Conservation (phyloP, 1,140 invertebrate genomes). For the Bilobella aurantiaca region DNA sequence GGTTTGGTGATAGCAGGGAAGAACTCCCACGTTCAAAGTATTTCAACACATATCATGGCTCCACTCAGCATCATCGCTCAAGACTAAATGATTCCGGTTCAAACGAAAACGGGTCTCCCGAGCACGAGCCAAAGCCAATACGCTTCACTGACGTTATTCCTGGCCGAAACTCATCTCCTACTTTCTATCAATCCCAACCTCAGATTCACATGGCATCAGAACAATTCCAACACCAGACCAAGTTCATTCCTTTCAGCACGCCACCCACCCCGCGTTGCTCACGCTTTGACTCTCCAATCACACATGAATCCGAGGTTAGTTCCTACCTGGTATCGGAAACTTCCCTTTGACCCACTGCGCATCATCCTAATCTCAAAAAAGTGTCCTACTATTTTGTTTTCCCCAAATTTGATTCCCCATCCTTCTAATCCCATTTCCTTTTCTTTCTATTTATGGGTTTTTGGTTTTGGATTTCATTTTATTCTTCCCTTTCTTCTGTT, state of each 20-base stretch:
- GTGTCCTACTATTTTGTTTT: background rate
- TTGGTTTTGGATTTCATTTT: conserved; percentile 16
- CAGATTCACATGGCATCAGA: too few relatives aligned
- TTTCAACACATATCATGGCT: conserved; percentile 82
- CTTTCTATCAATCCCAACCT: conserved; percentile 9
- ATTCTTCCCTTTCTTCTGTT: conserved; percentile 20
- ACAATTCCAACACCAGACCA: conserved; percentile 14
- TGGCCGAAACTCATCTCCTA: background rate
- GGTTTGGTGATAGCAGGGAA: conserved; percentile 29
- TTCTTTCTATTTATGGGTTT: conserved; percentile 8
- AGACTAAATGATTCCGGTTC: conserved; percentile 45
- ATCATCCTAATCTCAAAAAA: background rate
- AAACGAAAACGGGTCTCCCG: conserved; percentile 12
- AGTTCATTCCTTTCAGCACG: conserved; percentile 14
- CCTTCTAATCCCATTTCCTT: background rate
- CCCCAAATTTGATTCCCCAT: background rate
- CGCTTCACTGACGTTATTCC: conserved; percentile 58
- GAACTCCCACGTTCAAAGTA: conserved; percentile 45
- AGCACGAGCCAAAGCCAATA: conserved; percentile 48
- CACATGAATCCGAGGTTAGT: conserved; percentile 27
- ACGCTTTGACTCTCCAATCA: conserved; percentile 15
- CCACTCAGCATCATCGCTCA: conserved; percentile 62
- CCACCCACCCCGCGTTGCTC: conserved; percentile 17
- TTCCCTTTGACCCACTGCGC: background rate
- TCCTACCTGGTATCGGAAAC: background rate